Conservation (phyloP, 2,888 invertebrate species). For the Hipparchia sbordonii region DNA sequence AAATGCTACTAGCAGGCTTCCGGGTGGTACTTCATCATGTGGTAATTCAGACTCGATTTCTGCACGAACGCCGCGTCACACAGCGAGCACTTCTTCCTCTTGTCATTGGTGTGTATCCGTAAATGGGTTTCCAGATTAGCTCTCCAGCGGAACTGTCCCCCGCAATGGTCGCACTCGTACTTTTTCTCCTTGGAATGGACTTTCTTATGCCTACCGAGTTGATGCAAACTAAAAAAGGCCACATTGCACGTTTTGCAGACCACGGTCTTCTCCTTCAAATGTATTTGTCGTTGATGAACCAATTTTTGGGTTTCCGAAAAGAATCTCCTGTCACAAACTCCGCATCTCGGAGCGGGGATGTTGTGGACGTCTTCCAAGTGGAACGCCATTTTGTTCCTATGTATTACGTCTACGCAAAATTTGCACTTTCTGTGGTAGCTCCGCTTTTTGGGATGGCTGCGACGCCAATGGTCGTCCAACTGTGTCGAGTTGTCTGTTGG, state of each 20-base stretch:
- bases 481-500: slow-evolving; percentile 41
- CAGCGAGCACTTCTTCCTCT: slow-evolving; percentile 47
- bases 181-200: slow-evolving; percentile 21
- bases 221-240: background rate
- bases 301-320: slow-evolving; percentile 46
- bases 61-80: slow-evolving; percentile 74
- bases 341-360: slow-evolving; percentile 50
- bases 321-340: slow-evolving; percentile 55
- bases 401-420: slow-evolving; percentile 19
- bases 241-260: slow-evolving; percentile 2
- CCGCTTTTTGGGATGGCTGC: slow-evolving; percentile 47
- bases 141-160: background rate
- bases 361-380: slow-evolving; percentile 54
- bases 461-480: slow-evolving; percentile 53
- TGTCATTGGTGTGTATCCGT: background rate
- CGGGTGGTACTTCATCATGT: slow-evolving; percentile 51
- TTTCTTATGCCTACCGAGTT: background rate
- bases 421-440: slow-evolving; percentile 47
- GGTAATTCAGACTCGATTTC: slow-evolving; percentile 73
- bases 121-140: background rate
- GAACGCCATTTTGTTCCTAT: slow-evolving; percentile 43
- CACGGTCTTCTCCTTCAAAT: slow-evolving; percentile 50
- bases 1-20: background rate
- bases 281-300: slow-evolving; percentile 49
- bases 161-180: slow-evolving; percentile 2